These are phyloP conservation scores for Desmodus rotundus DNA, from an alignment of 2,113 vertebrate genomes.

Conservation along the genomic window DNA sequence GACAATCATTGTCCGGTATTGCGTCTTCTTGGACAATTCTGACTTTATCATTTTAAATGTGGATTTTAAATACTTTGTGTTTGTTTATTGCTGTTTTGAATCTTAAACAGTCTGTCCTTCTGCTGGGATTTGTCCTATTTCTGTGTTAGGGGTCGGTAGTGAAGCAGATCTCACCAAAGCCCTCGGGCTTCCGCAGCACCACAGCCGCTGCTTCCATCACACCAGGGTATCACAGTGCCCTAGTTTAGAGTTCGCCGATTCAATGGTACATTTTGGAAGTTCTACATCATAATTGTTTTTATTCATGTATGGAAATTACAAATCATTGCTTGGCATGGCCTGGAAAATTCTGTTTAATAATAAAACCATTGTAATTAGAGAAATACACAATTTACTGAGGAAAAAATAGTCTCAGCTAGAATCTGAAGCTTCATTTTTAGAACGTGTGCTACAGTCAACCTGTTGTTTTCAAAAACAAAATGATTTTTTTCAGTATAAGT, in stretches of 20 bases:
- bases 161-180: neutral
- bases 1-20: neutral
- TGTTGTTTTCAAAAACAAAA: neutral
- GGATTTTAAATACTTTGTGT: neutral
- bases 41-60: neutral
- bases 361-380: slow-evolving; percentile 18
- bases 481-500: neutral
- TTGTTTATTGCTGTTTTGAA: neutral
- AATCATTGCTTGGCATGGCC: neutral
- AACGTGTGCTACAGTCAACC: neutral
- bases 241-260: slow-evolving; percentile 35
- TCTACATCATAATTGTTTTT: neutral
- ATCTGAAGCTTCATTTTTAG: neutral
- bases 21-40: neutral
- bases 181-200: too few relatives aligned
- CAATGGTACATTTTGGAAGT: slow-evolving; percentile 36
- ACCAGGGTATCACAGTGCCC: neutral
- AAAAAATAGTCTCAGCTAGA: neutral
- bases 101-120: neutral
- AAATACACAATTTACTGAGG: neutral
- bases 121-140: slow-evolving; percentile 10
- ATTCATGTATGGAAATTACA: neutral
- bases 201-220: neutral
- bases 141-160: neutral
- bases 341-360: neutral